Conservation (phyloP, 2,888 invertebrate species). For the Herminia tarsipennalis region DNA sequence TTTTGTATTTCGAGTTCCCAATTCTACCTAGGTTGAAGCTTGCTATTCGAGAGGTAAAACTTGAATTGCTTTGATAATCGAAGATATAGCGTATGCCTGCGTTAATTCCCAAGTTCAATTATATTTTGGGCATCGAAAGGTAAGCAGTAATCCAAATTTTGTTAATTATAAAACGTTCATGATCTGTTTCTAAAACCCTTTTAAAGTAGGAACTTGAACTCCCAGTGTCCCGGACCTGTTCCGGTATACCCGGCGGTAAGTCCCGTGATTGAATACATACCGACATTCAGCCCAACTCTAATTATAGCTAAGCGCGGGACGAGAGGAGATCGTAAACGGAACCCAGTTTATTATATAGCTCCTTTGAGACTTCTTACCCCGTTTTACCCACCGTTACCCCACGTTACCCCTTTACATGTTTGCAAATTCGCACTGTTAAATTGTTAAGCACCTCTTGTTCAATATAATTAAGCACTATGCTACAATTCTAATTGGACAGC, state of each 20-base stretch:
- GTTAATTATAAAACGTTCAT: too few species aligned
- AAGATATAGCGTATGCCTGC: too few species aligned
- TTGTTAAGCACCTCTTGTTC: slow-evolving; percentile 22
- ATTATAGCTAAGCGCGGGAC: slow-evolving; percentile 50
- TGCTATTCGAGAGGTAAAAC: too few species aligned
- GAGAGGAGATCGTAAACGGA: slow-evolving; percentile 47
- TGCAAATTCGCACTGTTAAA: slow-evolving; percentile 29
- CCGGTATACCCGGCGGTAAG: slow-evolving; percentile 27
- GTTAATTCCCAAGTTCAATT: too few species aligned
- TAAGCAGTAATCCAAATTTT: too few species aligned
- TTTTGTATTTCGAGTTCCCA: too few species aligned
- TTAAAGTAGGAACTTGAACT: slow-evolving; percentile 11
- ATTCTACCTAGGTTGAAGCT: too few species aligned
- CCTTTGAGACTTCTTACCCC: slow-evolving; percentile 44
- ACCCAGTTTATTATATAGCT: slow-evolving; percentile 46
- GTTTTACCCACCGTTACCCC: slow-evolving; percentile 8
- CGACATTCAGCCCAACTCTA: slow-evolving; percentile 45
- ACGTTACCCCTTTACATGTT: slow-evolving; percentile 25
- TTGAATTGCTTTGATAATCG: too few species aligned
- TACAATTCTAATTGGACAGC: slow-evolving; percentile 15
- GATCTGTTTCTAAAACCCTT: slow-evolving; percentile 17
- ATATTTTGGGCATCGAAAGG: too few species aligned
- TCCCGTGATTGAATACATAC: slow-evolving; percentile 49
- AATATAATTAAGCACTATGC: slow-evolving; percentile 33
- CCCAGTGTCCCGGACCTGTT: slow-evolving; percentile 11